Base-by-base conservation (phyloP, 1,140 invertebrate species). In the Microplitis mediator region DNA sequence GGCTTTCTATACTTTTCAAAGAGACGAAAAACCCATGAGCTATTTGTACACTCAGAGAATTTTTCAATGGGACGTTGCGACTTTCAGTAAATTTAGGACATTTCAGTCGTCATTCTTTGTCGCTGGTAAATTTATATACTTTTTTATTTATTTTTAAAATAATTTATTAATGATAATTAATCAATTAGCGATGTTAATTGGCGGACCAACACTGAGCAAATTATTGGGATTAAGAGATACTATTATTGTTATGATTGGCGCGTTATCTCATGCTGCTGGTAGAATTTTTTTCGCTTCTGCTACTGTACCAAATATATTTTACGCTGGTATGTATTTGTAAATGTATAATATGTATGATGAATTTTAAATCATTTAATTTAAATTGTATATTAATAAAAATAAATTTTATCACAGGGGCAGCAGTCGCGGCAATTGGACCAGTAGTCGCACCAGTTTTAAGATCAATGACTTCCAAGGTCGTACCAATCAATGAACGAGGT, bases 1-100 rank as follows among this genome's bases (percentile, higher is more conserved):
- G 92, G 89, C 89, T 1, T 85, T 94, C 9, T 95, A 94, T 77
- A 92, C 92, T 54, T 94, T 94, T 74, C 93, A 94, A 84, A 89
- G 93, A 80, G 93, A 94, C 78, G 93, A 95, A 78, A 91, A 89
- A 67, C 88, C 86, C 4, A 91, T 92, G 79, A 88, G 90, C 60
- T 94, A 90, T 76, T 76, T 93, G 13, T 94, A 93, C 67, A 91
- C 91, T 0, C 86, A 89, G 51, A 81, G 89, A 31, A 88, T 91
- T 32, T 93, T 94, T 77, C 81, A 90, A 36, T 95, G 93, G 93
- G 84, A 88, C 54, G 86, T 91, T 0, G 79, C 81, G 1, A 83
- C 87, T 4, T 93, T 88, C 77, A 94, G 92, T 76, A 84, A 88
- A 61, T 94, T 93, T 74, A 89, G 91, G 73, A 93, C 91, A 0